A percentile compares a stretch with the other conserved stretches of the same genome.
These are phyloP conservation scores for Fratercula arctica DNA, from an alignment of 2,797 vertebrate genomes.

Conservation along the genomic window DNA sequence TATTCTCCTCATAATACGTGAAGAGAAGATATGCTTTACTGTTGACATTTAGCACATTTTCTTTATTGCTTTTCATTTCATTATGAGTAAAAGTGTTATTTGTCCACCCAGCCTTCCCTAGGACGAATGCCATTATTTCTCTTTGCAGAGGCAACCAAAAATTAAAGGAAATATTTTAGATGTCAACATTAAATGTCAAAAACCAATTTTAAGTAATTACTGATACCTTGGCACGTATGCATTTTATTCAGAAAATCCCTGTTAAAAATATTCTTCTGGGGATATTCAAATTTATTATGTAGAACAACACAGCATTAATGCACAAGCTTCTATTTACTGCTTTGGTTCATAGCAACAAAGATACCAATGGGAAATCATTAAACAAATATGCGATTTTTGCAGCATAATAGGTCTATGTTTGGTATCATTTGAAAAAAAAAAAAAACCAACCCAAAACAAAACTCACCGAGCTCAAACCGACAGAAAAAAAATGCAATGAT, in stretches of 20 bases:
- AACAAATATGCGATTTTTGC: constrained; percentile 59
- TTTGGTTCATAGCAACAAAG: constrained; percentile 69
- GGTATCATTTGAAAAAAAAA: constrained; percentile 27
- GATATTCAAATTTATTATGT: constrained; percentile 67
- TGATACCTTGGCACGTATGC: neutral
- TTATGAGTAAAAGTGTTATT: constrained; percentile 54
- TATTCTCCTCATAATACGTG: constrained; percentile 41
- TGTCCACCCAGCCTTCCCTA: constrained; percentile 54
- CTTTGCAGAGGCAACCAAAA: constrained; percentile 55
- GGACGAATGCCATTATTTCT: constrained; percentile 38
- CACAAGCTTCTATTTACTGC: constrained; percentile 53
- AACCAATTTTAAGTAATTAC: constrained; percentile 56
- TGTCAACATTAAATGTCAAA: constrained; percentile 55
- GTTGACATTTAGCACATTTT: constrained; percentile 61
- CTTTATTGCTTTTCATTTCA: constrained; percentile 65
- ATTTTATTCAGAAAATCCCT: constrained; percentile 53
- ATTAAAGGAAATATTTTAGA: constrained; percentile 67
- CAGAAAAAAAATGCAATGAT: neutral
- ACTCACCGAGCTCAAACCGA: neutral
- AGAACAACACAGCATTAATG: constrained; percentile 60
- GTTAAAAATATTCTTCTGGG: constrained; percentile 50
- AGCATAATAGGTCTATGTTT: constrained; percentile 45
- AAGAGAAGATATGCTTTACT: constrained; percentile 51
- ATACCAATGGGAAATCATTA: constrained; percentile 71
- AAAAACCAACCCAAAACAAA: neutral